Evolutionary conservation across 2,797 vertebrate genomes (phyloP), one percentile per base, ranked within the genome.

Genomic region (Eupleurogrammus muticus): DNA sequence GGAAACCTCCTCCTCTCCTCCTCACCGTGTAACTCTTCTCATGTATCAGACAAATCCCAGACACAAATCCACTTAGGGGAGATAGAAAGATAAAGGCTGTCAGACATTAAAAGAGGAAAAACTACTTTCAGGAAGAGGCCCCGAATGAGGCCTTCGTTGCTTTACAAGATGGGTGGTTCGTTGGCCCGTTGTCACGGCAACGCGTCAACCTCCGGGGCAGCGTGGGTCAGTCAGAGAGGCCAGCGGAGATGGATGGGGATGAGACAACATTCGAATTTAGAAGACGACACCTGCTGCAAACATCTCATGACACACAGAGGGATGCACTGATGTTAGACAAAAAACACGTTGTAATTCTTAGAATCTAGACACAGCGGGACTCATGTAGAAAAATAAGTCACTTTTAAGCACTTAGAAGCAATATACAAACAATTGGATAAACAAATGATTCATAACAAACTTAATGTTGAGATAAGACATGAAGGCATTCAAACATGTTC

Each of bases 1-100:
- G 78, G 54, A 67, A 76, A 67, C n/a, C n/a, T n/a, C n/a, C n/a
- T n/a, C n/a, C n/a, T n/a, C n/a, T n/a, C 47, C 42, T 80, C 67
- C 35, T 74, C 52, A 23, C 48, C 35, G 65, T 42, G 4, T 32
- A 44, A 70, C 53, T 62, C 59, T 47, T 52, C 8, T 71, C 62
- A 34, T 77, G 57, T 34, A 34, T 81, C 70, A 77, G 58, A 60
- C 66, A 67, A 74, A 56, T 24, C 77, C 32, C 34, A 66, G 71
- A 77, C 66, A 69, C 67, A 86, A 85, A 89, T 87, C 70, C 65
- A 86, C 75, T 84, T 85, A 87, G 19, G 46, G 57, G 10, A 66
- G 78, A 79, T 81, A 9, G 13, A 53, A 50, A 77, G 79, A 89
- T 81, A 83, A 66, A 76, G 21, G 34, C 54, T 56, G 56, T 63